Evolutionary conservation across 2,888 invertebrate genomes (phyloP).

Genomic region (Melanotus villosus): DNA sequence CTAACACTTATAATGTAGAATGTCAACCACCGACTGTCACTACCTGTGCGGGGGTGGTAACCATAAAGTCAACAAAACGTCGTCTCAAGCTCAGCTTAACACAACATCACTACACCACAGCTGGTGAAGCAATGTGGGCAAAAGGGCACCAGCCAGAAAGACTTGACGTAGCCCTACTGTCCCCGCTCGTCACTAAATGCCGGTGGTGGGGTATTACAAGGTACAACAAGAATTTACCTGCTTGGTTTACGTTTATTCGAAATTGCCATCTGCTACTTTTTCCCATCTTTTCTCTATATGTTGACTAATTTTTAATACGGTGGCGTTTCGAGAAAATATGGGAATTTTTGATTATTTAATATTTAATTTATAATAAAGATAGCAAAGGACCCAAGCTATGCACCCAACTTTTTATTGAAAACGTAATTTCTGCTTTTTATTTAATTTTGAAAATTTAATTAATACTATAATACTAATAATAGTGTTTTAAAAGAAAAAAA

Average conservation of each 20-base stretch:
- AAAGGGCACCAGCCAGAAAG: background rate
- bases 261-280: conserved; percentile 41
- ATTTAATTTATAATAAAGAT: no score
- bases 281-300: conserved; percentile 12
- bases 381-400: no score
- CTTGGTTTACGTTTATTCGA: conserved; percentile 12
- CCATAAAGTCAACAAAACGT: background rate
- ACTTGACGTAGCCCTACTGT: background rate
- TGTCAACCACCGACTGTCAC: background rate
- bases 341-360: no score
- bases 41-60: background rate
- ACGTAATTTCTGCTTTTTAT: no score
- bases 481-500: no score
- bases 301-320: no score
- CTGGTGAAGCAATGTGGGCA: conserved; percentile 17
- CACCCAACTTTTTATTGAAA: no score
- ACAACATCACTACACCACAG: conserved; percentile 11
- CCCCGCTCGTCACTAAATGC: background rate
- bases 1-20: conserved; percentile 20
- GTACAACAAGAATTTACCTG: conserved; percentile 36
- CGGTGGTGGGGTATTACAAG: conserved; percentile 1
- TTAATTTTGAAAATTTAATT: no score
- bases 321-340: no score
- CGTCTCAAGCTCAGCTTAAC: no score
- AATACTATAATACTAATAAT: no score